Percentiles rank a stretch among this genome's conserved stretches.
Conservation (phyloP, 1,140 invertebrate genomes). For the Saccostrea cuccullata region DNA sequence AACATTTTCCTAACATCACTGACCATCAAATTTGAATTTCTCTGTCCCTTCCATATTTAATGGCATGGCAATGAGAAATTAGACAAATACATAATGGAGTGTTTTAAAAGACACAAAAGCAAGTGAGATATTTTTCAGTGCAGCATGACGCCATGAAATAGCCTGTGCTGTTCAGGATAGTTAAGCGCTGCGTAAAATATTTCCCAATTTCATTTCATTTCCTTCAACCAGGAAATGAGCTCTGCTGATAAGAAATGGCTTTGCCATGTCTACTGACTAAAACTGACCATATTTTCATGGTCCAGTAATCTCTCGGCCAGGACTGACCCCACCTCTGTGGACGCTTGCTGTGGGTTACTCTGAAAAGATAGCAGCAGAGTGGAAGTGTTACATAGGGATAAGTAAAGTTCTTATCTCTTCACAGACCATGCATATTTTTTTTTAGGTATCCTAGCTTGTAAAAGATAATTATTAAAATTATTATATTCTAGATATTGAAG, state of each 20-base stretch:
- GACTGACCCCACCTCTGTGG: slow-evolving; percentile 5
- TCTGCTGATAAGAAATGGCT: no score
- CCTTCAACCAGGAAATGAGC: not conserved
- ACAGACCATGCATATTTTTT: no score
- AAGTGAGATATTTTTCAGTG: not conserved
- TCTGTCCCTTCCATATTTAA: no score
- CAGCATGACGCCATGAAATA: not conserved
- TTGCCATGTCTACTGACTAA: not conserved
- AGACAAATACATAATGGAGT: not conserved
- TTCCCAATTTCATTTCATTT: not conserved
- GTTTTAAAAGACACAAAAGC: not conserved
- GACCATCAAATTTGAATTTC: not conserved
- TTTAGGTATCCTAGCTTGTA: no score
- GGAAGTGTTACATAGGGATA: no score
- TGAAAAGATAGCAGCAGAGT: slow-evolving; percentile 1
- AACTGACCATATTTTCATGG: slow-evolving; percentile 56
- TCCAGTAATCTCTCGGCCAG: slow-evolving; percentile 51
- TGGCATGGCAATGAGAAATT: not conserved
- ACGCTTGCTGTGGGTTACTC: not conserved
- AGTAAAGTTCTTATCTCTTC: no score
- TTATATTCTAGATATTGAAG: no score
- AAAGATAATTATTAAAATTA: no score
- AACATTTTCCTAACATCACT: not conserved
- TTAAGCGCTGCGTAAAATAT: not conserved
- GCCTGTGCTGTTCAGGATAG: not conserved